Percentiles rank a stretch among this genome's conserved stretches.
phyloP scores from a whole-genome alignment of 2,797 vertebrate species.

The Phataginus tetradactyla region DNA sequence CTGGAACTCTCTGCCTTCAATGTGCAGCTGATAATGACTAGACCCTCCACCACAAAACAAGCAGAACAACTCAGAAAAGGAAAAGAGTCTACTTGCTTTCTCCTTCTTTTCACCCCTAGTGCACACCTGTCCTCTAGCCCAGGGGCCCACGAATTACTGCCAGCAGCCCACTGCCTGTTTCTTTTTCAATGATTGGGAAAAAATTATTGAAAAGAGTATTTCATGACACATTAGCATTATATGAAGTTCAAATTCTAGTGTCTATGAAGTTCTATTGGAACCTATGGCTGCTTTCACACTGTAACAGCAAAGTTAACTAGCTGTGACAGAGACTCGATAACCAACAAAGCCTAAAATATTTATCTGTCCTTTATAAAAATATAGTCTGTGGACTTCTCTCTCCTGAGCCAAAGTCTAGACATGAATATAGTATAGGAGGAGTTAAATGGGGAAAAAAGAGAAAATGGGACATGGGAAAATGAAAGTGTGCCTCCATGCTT shows the following conservation, averaged over 20 bases:
- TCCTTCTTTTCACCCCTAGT: neutral
- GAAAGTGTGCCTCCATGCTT: neutral
- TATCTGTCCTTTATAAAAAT: neutral
- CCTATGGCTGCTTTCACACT: neutral
- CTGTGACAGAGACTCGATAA: neutral
- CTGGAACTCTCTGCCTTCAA: neutral
- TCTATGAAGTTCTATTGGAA: neutral
- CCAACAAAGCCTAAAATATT: neutral
- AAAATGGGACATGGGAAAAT: neutral
- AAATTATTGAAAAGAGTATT: neutral
- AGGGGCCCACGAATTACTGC: neutral
- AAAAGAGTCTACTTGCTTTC: neutral
- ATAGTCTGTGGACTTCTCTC: neutral
- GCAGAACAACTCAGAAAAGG: neutral
- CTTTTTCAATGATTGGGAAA: neutral
- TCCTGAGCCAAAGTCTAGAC: neutral
- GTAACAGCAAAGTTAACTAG: neutral
- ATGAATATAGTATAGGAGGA: neutral
- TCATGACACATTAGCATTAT: neutral
- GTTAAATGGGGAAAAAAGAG: neutral
- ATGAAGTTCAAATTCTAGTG: neutral
- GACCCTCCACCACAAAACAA: neutral
- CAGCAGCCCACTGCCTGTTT: neutral
- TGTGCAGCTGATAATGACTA: neutral
- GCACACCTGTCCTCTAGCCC: neutral